These are phyloP conservation scores for Dufourea novaeangliae DNA, from an alignment of 1,140 invertebrate species.

Conservation along the genomic window DNA sequence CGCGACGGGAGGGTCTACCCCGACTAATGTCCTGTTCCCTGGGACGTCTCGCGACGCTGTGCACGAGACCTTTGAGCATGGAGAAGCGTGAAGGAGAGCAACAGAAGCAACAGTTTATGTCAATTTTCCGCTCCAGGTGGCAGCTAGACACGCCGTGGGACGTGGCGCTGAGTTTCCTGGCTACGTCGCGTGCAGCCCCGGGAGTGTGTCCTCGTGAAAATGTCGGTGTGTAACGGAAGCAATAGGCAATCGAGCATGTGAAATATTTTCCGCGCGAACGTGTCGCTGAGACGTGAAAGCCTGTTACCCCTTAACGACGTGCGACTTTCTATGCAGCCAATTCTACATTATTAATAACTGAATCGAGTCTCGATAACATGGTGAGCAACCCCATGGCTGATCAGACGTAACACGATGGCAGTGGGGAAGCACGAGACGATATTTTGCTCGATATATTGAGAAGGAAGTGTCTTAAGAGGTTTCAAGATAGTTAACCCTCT, in stretches of 20 bases:
- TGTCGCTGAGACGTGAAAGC: not conserved
- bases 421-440: too few relatives aligned
- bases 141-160: not conserved
- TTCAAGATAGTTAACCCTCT: too few relatives aligned
- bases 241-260: constrained; percentile 43
- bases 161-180: not conserved
- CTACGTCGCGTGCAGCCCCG: not conserved
- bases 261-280: constrained; percentile 39
- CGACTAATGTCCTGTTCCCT: not conserved
- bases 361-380: too few relatives aligned
- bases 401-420: too few relatives aligned
- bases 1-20: not conserved
- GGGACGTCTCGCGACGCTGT: not conserved
- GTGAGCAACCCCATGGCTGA: too few relatives aligned
- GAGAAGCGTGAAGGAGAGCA: not conserved
- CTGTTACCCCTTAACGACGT: constrained; percentile 13
- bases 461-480: too few relatives aligned
- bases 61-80: constrained; percentile 22
- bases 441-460: too few relatives aligned
- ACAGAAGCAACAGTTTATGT: constrained; percentile 49
- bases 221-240: constrained; percentile 48
- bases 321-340: not conserved
- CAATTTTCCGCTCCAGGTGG: constrained; percentile 43
- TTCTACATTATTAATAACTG: constrained; percentile 8
- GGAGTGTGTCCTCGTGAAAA: constrained; percentile 36